A percentile compares a stretch with the other conserved stretches of the same genome.
Evolutionary conservation across 2,797 vertebrate species (phyloP).

Genomic region (Cynodonichthys magdalenae): DNA sequence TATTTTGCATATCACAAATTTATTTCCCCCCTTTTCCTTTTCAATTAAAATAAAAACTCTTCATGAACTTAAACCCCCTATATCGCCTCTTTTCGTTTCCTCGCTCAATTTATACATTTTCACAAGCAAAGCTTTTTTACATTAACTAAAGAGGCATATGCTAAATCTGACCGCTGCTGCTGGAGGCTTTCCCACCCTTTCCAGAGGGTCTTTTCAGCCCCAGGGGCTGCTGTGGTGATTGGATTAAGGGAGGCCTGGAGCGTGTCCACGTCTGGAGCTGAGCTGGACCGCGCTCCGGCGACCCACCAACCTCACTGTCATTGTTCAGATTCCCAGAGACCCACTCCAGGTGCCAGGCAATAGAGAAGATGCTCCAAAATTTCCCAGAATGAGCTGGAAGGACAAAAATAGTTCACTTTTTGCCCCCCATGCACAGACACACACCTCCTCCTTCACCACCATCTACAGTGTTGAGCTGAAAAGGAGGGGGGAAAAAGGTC

Average conservation of each 20-base stretch:
- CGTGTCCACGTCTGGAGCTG: constrained; percentile 73
- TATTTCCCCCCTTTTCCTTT: background rate
- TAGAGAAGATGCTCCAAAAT: constrained; percentile 77
- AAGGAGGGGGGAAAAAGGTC: constrained; percentile 53
- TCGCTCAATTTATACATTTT: constrained; percentile 41
- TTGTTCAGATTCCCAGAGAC: constrained; percentile 68
- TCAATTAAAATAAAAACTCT: constrained; percentile 2
- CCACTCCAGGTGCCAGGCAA: constrained; percentile 73
- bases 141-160: constrained; percentile 66
- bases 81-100: constrained; percentile 22
- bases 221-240: constrained; percentile 67
- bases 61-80: constrained; percentile 1
- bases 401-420: constrained; percentile 67
- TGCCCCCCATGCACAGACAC: background rate
- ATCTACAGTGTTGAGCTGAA: constrained; percentile 45
- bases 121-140: constrained; percentile 64
- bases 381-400: constrained; percentile 68
- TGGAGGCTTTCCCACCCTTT: constrained; percentile 74
- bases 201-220: constrained; percentile 74
- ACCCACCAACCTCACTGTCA: constrained; percentile 68
- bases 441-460: constrained; percentile 13
- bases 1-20: background rate
- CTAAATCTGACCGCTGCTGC: constrained; percentile 69
- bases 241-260: constrained; percentile 76
- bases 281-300: constrained; percentile 60